phyloP scores from a whole-genome alignment of 2,797 vertebrate genomes.

The Capromys pilorides region DNA sequence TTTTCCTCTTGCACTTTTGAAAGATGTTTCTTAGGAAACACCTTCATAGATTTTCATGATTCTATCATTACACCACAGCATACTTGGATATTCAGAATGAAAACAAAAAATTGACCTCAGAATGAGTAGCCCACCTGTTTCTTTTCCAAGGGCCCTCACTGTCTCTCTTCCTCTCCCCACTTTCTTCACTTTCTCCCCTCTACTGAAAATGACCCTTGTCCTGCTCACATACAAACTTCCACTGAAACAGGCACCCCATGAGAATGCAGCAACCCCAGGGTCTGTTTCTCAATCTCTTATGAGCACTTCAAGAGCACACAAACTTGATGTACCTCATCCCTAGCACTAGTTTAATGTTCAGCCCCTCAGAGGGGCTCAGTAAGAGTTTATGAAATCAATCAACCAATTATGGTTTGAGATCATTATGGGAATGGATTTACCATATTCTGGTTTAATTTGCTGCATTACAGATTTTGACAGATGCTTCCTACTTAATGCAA shows the following conservation, averaged over 20 bases:
- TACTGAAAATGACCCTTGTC: not conserved
- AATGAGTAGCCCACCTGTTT: not conserved
- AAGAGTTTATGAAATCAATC: not conserved
- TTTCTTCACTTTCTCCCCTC: not conserved
- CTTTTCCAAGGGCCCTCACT: not conserved
- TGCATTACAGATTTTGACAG: conserved; percentile 27
- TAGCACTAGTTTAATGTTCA: not conserved
- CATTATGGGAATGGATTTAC: not conserved
- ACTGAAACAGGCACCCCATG: rapidly evolving
- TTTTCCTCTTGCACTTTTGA: not conserved
- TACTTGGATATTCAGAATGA: not conserved
- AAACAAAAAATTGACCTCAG: not conserved
- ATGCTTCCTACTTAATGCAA: not conserved
- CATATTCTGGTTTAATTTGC: conserved; percentile 20
- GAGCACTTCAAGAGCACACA: not conserved
- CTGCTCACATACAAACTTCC: not conserved
- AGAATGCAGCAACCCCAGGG: not conserved
- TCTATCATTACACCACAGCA: not conserved
- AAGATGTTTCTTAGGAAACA: not conserved
- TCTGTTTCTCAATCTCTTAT: not conserved
- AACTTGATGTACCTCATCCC: not conserved
- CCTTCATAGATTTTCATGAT: not conserved
- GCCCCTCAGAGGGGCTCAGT: not conserved
- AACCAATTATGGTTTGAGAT: not conserved
- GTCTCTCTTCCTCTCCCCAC: not conserved